Percentiles rank a stretch among this genome's conserved stretches.
Evolutionary conservation across 2,797 vertebrate genomes (phyloP).

Genomic region (Gymnodraco acuticeps): DNA sequence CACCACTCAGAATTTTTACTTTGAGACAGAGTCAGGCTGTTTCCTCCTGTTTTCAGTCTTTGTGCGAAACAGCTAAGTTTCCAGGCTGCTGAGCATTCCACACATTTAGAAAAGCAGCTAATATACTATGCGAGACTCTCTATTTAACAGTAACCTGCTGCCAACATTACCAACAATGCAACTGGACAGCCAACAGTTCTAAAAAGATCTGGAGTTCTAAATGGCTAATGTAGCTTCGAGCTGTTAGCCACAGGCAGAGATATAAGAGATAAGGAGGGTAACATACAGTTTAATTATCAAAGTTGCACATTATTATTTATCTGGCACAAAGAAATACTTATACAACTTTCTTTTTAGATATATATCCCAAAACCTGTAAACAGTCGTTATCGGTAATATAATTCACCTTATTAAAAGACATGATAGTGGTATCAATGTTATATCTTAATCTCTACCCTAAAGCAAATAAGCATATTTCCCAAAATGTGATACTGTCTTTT

Average conservation of each 20-base stretch:
- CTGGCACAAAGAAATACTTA: not conserved
- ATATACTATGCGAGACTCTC: not conserved
- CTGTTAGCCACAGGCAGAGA: no score
- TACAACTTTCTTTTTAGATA: not conserved
- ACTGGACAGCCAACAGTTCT: not conserved
- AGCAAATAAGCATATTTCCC: conserved; percentile 2
- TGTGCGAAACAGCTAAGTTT: not conserved
- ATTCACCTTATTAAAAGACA: not conserved
- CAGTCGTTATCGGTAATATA: not conserved
- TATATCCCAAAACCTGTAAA: not conserved
- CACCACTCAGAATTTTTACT: not conserved
- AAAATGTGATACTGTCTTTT: not conserved
- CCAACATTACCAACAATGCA: not conserved
- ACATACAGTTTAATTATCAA: not conserved
- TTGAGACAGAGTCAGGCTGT: not conserved
- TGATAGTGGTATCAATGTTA: conserved; percentile 1
- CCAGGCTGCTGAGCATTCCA: not conserved
- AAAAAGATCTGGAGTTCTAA: not conserved
- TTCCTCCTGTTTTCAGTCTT: not conserved
- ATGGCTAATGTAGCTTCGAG: no score
- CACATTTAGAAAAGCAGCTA: not conserved
- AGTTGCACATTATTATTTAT: not conserved
- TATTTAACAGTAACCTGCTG: not conserved
- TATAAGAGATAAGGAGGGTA: not conserved
- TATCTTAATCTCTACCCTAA: not conserved